Evolutionary conservation across 2,888 invertebrate genomes (phyloP).

Genomic region (Athetis lepigone): DNA sequence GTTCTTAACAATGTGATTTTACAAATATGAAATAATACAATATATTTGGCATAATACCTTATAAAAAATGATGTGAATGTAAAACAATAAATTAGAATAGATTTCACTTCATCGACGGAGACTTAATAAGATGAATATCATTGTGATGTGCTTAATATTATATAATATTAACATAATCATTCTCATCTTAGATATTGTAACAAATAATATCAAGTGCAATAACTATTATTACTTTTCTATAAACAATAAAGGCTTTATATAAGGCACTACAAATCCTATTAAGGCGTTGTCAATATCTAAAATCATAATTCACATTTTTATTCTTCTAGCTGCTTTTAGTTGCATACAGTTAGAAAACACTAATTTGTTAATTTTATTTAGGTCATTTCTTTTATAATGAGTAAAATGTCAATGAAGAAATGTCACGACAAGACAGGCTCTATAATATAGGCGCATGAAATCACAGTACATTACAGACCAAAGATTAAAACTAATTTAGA

Average conservation of each 20-base stretch:
- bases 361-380: conserved; percentile 52
- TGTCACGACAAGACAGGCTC: conserved; percentile 48
- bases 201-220: conserved; percentile 65
- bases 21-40: conserved; percentile 82
- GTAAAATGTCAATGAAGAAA: conserved; percentile 39
- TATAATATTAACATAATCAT: conserved; percentile 62
- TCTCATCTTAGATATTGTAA: conserved; percentile 57
- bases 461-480: conserved; percentile 69
- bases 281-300: conserved; percentile 72
- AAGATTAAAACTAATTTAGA: conserved; percentile 58
- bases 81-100: conserved; percentile 77
- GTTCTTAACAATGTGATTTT: conserved; percentile 88
- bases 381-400: conserved; percentile 57
- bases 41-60: conserved; percentile 90
- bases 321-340: conserved; percentile 71
- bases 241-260: conserved; percentile 66
- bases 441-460: conserved; percentile 50
- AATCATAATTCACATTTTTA: conserved; percentile 50
- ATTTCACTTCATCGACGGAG: conserved; percentile 61
- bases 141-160: conserved; percentile 78
- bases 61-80: conserved; percentile 79
- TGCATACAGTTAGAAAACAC: conserved; percentile 53
- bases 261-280: conserved; percentile 82
- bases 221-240: conserved; percentile 59
- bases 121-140: conserved; percentile 61